Percentiles rank a stretch among this genome's conserved stretches.
Conservation (phyloP, 2,797 vertebrate species). For the Paguma larvata region DNA sequence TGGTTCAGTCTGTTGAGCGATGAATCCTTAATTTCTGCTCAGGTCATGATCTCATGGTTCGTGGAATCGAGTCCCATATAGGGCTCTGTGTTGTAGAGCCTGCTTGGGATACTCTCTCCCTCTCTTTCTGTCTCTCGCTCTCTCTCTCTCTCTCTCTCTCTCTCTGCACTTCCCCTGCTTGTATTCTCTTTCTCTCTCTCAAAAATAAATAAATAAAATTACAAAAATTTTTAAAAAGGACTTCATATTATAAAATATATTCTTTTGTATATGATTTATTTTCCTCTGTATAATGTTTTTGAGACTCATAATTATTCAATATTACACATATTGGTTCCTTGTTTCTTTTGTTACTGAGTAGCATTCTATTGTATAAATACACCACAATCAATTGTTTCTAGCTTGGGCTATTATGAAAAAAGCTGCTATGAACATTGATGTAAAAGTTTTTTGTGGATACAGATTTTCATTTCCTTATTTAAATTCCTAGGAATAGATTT, state of each 20-base stretch:
- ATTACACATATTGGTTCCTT: not conserved
- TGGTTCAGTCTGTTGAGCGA: too few relatives aligned
- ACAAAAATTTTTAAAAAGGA: not conserved
- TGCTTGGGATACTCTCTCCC: too few relatives aligned
- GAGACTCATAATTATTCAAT: not conserved
- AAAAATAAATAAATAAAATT: too few relatives aligned
- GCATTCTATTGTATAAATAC: not conserved
- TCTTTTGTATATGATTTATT: not conserved
- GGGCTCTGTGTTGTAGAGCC: too few relatives aligned
- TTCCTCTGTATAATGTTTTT: not conserved
- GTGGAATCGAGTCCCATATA: too few relatives aligned
- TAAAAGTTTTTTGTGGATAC: not conserved
- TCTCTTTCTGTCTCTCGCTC: too few relatives aligned
- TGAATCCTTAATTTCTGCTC: too few relatives aligned
- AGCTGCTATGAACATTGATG: not conserved
- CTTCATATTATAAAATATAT: not conserved
- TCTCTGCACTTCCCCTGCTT: too few relatives aligned
- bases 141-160: too few relatives aligned
- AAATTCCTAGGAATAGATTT: not conserved
- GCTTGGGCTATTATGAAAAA: not conserved
- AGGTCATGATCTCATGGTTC: too few relatives aligned
- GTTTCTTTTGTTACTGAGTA: not conserved
- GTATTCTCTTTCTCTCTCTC: too few relatives aligned
- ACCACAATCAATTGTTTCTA: not conserved
- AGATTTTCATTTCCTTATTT: slow-evolving; percentile 17